phyloP scores from a whole-genome alignment of 2,113 vertebrate species.

The Corythornis vintsioides region DNA sequence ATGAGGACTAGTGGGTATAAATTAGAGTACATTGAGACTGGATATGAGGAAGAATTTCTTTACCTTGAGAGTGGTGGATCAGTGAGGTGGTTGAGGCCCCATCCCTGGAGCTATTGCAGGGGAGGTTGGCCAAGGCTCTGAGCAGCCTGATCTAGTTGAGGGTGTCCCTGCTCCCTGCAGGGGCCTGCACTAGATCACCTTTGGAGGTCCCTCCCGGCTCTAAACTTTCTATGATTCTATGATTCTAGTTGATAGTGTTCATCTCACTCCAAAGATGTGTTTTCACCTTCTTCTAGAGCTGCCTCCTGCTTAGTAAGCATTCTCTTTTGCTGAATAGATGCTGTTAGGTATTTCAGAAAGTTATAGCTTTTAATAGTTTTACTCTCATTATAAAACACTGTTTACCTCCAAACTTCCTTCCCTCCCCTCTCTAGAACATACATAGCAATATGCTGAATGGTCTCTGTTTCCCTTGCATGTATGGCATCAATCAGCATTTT shows the following conservation, averaged over 20 bases:
- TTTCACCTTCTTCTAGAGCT: conserved; percentile 1
- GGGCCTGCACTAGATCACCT: too few species aligned
- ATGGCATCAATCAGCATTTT: conserved; percentile 31
- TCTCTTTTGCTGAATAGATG: conserved; percentile 30
- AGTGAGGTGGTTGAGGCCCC: too few species aligned
- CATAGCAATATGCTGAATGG: conserved; percentile 22
- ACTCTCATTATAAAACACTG: conserved; percentile 5
- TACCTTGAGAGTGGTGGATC: too few species aligned
- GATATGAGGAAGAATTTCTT: too few species aligned
- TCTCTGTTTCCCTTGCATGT: not conserved
- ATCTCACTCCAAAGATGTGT: not conserved
- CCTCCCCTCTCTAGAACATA: conserved; percentile 15
- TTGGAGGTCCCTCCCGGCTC: too few species aligned
- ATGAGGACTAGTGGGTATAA: too few species aligned
- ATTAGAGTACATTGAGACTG: too few species aligned
- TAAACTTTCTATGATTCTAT: too few species aligned
- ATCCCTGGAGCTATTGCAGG: too few species aligned
- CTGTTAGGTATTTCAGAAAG: conserved; percentile 15
- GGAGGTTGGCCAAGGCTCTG: too few species aligned
- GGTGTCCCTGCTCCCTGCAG: too few species aligned
- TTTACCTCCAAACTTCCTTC: conserved; percentile 47
- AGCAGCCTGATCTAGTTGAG: too few species aligned
- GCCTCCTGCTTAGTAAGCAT: conserved; percentile 14
- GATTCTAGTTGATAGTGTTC: not conserved
- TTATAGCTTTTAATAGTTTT: conserved; percentile 15